Base-by-base conservation (phyloP, 2,113 vertebrate species). In the Xenotilapia caudafasciata region DNA sequence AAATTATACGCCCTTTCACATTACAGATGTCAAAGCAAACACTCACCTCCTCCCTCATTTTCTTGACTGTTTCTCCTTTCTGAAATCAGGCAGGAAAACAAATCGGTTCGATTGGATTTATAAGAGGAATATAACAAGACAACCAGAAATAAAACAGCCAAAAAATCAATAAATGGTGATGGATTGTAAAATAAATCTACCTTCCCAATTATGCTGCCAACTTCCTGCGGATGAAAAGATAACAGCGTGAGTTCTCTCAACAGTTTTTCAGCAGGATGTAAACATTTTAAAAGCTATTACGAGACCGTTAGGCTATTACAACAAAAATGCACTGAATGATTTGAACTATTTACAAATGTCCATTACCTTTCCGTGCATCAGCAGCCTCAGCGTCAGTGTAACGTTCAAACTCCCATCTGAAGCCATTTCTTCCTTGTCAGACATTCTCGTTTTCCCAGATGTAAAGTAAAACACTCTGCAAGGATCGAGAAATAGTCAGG, bases 21-120 rank as follows among this genome's bases (percentile, higher is more conserved):
- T 45, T n/a, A 23, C 4, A 6, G 55, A 31, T 54, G 35, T 75
- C 17, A 56, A n/a, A 87, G 85, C 79, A 40, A 79, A 90, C 19
- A 28, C 97, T 97, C 96, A 98, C 98, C 96, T 98, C 98, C 90
- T 98, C 98, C 90, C 98, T 97, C 97, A 98, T 98, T 95, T 98
- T 98, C 97, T 98, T 98, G 28, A 98, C 98, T 4, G 98, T 98
- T 92, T 98, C 98, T 84, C 98, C 98, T 97, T 98, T 98, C 98
- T 98, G 93, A 93, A 96, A 70, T 88, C 31, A 92, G 89, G 80
- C 21, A 86, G 45, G 89, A 83, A 80, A 92, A 86, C 2, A 84
- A 68, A 13, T 51, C 5, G 6, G 13, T 38, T 73, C 49, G 51
- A 90, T 89, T 58, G 62, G 79, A 80, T 88, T 87, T 35, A 65